Percentiles rank a stretch among this genome's conserved stretches.
phyloP scores from a whole-genome alignment of 2,888 invertebrate genomes.

The Epirrita christyi region DNA sequence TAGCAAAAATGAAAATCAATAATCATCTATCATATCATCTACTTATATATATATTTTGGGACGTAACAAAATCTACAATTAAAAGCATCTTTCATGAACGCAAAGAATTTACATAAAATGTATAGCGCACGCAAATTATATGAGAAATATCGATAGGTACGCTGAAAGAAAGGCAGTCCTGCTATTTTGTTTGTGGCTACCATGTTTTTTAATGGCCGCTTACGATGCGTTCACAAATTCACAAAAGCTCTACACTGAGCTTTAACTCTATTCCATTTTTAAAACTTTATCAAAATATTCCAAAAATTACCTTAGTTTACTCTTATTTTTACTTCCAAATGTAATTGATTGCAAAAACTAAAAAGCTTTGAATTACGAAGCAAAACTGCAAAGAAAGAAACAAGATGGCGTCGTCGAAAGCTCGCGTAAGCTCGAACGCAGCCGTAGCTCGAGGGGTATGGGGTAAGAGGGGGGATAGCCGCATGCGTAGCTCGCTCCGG shows the following conservation, averaged over 20 bases:
- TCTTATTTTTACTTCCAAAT: background rate
- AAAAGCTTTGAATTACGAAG: background rate
- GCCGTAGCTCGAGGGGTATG: conserved; percentile 50
- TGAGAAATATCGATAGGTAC: conserved; percentile 27
- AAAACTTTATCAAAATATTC: background rate
- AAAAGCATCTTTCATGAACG: conserved; percentile 21
- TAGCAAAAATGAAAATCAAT: background rate
- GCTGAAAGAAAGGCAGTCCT: conserved; percentile 12
- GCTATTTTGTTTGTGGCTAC: conserved; percentile 30
- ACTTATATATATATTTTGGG: too few relatives aligned
- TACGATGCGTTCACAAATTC: conserved; percentile 43
- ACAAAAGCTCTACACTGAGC: conserved; percentile 40
- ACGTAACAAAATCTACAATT: conserved; percentile 6
- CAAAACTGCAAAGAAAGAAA: conserved; percentile 12
- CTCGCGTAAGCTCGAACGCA: conserved; percentile 69
- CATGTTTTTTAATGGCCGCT: conserved; percentile 27
- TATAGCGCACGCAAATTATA: conserved; percentile 20
- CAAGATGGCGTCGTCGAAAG: conserved; percentile 55
- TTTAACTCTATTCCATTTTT: background rate
- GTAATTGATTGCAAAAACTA: background rate
- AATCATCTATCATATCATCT: background rate
- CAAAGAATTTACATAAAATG: conserved; percentile 19
- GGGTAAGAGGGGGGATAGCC: conserved; percentile 44
- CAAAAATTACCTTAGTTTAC: background rate
- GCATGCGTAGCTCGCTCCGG: conserved; percentile 76